Percentiles rank a stretch among this genome's conserved stretches.
phyloP scores from a whole-genome alignment of 1,140 invertebrate species.

The Agraylea sexmaculata region DNA sequence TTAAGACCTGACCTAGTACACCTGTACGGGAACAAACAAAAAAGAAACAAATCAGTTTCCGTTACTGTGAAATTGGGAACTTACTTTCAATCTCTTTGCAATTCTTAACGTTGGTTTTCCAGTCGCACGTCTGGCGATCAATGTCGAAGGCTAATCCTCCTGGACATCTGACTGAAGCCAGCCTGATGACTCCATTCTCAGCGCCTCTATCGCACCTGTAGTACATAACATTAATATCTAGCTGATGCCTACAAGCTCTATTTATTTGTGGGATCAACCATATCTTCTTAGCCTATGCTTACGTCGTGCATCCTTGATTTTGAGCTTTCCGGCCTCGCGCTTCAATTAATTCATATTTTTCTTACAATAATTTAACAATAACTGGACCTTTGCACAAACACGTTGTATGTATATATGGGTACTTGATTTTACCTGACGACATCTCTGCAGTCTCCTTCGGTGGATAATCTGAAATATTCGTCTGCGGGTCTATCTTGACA shows the following conservation, averaged over 20 bases:
- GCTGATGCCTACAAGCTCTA: no score
- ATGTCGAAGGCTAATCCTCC: slow-evolving; percentile 89
- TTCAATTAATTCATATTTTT: no score
- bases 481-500: slow-evolving; percentile 75
- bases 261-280: slow-evolving; percentile 2
- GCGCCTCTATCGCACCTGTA: slow-evolving; percentile 80
- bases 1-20: slow-evolving; percentile 86
- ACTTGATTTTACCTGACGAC: slow-evolving; percentile 69
- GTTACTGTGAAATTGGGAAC: slow-evolving; percentile 34
- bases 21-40: slow-evolving; percentile 42
- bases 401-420: not conserved
- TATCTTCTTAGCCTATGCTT: no score
- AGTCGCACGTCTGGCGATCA: slow-evolving; percentile 88
- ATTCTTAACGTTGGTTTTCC: slow-evolving; percentile 92
- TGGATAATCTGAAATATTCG: slow-evolving; percentile 78
- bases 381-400: not conserved
- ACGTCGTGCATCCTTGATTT: no score
- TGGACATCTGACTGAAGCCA: slow-evolving; percentile 79
- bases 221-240: slow-evolving; percentile 24
- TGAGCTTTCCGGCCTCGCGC: no score
- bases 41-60: slow-evolving; percentile 28
- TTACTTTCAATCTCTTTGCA: slow-evolving; percentile 88
- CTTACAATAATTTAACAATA: no score
- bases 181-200: slow-evolving; percentile 70
- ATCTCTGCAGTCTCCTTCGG: slow-evolving; percentile 79